Evolutionary conservation across 2,113 vertebrate genomes (phyloP), one percentile per base, ranked within the genome.

Genomic region (Lycocorax pyrrhopterus): DNA sequence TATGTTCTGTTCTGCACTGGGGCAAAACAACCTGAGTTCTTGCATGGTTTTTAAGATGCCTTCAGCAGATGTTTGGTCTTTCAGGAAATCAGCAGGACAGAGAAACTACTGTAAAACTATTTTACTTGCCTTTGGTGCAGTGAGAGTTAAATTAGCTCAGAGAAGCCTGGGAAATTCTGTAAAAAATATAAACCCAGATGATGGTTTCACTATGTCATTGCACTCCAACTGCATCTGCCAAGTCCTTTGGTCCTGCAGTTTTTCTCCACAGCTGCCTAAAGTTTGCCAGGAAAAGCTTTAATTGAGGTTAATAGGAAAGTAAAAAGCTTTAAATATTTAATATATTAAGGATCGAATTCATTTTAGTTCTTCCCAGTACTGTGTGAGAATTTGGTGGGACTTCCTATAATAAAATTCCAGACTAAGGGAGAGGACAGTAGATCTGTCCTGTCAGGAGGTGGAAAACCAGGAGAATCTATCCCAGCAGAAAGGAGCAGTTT

Each of bases 361-460:
- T 78, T 79, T 16, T 20, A 46, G 22, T 33, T 72, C 33, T 86
- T 84, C 27, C 11, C 32, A 15, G 19, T 55, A 30, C 62, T 67
- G 21, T 62, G 8, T 20, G 30, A 53, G 68, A 41, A 33, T 68
- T 73, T 39, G 16, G 12, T 41, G 32, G 53, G 55, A 25, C 1
- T 81, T 76, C 2, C 5, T 68, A 4, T 14, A 14, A 12, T 18
- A 33, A 66, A 55, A 58, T 9, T 23, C 16, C 25, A 29, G 30
- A 26, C 15, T 53, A 7, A 71, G 59, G 32, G 53, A 4, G 3
- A 14, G 55, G 37, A 10, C 16, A 51, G 59, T 37, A 16, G 27
- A 9, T 23, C 8, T 49, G 1, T 19, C 30, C 10, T 59, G 0
- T 35, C 41, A 9, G 53, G 68, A 49, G 73, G 9, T 13, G 2